phyloP scores from a whole-genome alignment of 2,113 vertebrate species.

The Albula glossodonta region DNA sequence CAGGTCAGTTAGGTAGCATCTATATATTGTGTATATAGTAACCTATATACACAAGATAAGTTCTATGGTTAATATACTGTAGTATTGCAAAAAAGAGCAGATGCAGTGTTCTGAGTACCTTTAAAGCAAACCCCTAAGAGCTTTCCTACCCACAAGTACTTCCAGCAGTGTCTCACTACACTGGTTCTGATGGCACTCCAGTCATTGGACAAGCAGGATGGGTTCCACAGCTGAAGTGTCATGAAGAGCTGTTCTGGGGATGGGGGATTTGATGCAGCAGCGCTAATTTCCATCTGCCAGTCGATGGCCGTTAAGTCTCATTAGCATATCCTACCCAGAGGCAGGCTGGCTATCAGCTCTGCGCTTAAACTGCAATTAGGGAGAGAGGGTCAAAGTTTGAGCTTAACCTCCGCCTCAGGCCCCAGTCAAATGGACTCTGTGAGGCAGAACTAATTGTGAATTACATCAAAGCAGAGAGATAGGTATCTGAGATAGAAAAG shows the following conservation, averaged over 20 bases:
- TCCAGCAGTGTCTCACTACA: neutral
- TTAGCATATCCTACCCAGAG: neutral
- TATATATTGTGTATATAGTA: too few species aligned
- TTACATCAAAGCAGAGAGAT: neutral
- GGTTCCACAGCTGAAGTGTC: neutral
- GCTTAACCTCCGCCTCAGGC: neutral
- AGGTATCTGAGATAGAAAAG: neutral
- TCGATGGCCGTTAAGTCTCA: neutral
- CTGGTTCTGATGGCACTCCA: neutral
- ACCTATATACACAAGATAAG: too few species aligned
- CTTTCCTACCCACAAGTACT: too few species aligned
- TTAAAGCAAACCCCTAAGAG: neutral
- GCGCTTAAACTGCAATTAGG: neutral
- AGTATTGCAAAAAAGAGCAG: neutral
- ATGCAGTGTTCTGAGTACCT: neutral
- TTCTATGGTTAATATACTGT: neutral
- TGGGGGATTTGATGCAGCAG: neutral
- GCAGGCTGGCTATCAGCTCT: neutral
- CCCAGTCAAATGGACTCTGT: neutral
- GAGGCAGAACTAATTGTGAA: neutral
- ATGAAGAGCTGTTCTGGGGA: neutral
- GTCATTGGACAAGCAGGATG: neutral
- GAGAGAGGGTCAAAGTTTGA: neutral
- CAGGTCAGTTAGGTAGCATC: too few species aligned
- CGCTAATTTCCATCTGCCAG: neutral